These are phyloP conservation scores for Acleris holmiana DNA, from an alignment of 2,888 invertebrate genomes.

Conservation along the genomic window DNA sequence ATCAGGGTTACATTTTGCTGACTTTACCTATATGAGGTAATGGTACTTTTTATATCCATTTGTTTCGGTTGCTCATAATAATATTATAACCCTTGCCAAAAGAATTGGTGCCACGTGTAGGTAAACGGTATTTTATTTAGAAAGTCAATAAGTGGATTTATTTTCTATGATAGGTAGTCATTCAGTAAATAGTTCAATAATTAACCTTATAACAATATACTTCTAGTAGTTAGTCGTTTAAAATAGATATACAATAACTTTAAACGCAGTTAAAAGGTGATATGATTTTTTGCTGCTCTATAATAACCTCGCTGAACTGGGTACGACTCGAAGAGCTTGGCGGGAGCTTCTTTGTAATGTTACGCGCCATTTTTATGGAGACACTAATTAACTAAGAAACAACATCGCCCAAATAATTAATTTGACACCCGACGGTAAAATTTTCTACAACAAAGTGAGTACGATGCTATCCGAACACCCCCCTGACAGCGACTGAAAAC, in stretches of 20 bases:
- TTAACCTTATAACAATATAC: too few species aligned
- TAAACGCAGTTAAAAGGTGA: slow-evolving; percentile 50
- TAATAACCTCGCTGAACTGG: background rate
- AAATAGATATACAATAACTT: background rate
- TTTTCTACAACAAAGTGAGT: slow-evolving; percentile 46
- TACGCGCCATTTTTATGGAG: slow-evolving; percentile 58
- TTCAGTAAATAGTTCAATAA: too few species aligned
- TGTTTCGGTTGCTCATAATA: too few species aligned
- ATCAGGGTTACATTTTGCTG: too few species aligned
- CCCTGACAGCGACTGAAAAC: slow-evolving; percentile 25
- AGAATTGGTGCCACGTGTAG: too few species aligned
- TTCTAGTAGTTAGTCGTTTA: background rate
- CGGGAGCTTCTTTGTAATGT: slow-evolving; percentile 67
- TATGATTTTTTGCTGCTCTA: background rate
- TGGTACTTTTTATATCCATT: too few species aligned
- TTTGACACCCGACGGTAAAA: slow-evolving; percentile 47
- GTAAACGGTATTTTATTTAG: too few species aligned
- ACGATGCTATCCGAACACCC: slow-evolving; percentile 10
- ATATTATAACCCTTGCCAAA: too few species aligned
- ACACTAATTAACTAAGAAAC: slow-evolving; percentile 68
- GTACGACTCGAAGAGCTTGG: slow-evolving; percentile 51
- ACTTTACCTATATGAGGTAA: too few species aligned
- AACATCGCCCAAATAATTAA: slow-evolving; percentile 48
- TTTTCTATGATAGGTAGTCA: too few species aligned
- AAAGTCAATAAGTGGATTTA: too few species aligned